A percentile compares a stretch with the other conserved stretches of the same genome.
These are phyloP conservation scores for Yponomeuta sedellus DNA, from an alignment of 2,888 invertebrate genomes.

Conservation along the genomic window DNA sequence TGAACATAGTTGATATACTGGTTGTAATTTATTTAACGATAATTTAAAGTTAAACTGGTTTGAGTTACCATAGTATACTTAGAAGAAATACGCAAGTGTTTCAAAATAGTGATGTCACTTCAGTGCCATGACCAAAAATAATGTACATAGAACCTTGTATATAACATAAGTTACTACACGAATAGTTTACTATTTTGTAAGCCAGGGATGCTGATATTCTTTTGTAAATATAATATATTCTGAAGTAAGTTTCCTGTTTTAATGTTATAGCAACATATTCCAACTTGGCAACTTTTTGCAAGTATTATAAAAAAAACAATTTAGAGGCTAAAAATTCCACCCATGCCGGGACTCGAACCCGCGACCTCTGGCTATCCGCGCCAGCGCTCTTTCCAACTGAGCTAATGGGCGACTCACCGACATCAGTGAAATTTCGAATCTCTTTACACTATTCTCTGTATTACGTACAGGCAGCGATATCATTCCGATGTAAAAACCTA, in stretches of 20 bases:
- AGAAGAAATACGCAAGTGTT: background rate
- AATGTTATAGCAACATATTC: background rate
- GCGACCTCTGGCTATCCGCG: too few species aligned
- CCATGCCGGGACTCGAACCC: too few species aligned
- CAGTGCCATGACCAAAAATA: background rate
- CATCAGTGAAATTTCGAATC: too few species aligned
- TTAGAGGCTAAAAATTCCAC: too few species aligned
- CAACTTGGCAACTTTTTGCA: background rate
- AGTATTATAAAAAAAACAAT: background rate
- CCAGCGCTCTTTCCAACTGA: too few species aligned
- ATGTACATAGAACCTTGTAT: background rate
- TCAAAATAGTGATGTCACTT: background rate
- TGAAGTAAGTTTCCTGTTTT: conserved; percentile 3
- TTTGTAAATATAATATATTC: background rate
- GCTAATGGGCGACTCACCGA: too few species aligned
- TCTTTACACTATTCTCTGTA: too few species aligned
- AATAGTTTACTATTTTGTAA: background rate
- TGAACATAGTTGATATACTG: too few species aligned
- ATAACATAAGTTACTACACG: background rate
- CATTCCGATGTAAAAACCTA: too few species aligned
- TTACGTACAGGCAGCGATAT: too few species aligned
- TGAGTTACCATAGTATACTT: background rate
- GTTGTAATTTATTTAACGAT: too few species aligned
- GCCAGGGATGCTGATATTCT: background rate
- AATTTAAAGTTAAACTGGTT: too few species aligned